Evolutionary conservation across 2,888 invertebrate genomes (phyloP), one percentile per base, ranked within the genome.

Genomic region (Lycophotia porphyrea): DNA sequence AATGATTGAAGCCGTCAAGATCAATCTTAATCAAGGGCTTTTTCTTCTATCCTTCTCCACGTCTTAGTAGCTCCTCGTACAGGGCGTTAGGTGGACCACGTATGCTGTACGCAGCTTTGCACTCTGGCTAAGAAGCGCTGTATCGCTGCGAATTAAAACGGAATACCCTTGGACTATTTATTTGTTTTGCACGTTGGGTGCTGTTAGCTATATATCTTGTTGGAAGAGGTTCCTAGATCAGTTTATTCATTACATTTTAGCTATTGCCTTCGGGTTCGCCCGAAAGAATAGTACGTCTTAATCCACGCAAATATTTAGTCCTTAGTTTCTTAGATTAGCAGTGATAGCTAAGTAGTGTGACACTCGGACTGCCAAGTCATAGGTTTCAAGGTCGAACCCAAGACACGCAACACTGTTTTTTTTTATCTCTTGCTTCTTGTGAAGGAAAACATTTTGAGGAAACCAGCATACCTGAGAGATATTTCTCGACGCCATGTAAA

Each of bases 51-150:
- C 2, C 66, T 60, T n/a, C 65, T 74, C 74, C 65, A 75, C 7
- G 4, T 1, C 8, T 83, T 87, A n/a, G 27, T 75, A 73, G 68
- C 64, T 86, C 81, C 24, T 15, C 1, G 77, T 31, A 7, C 49
- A 71, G 78, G 73, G 68, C 77, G 80, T 76, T 82, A 72, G 83
- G 73, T 84, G 83, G 82, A 84, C 88, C 91, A 91, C 91, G 91
- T 91, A 90, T 87, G 81, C 71, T 67, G 86, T 87, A 91, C 91
- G 87, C 88, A 86, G 84, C 84, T 91, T 88, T 88, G 91, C 91
- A 91, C 91, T 91, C 81, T 75, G 65, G 82, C 74, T 82, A 81
- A 83, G 82, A 75, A 81, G 78, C 68, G 70, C 71, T 84, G 69
- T 76, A 74, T 47, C 64, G 52, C 58, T 65, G 70, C 31, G 78